Evolutionary conservation across 2,797 vertebrate genomes (phyloP), one percentile per base, ranked within the genome.

Genomic region (Nasua narica): DNA sequence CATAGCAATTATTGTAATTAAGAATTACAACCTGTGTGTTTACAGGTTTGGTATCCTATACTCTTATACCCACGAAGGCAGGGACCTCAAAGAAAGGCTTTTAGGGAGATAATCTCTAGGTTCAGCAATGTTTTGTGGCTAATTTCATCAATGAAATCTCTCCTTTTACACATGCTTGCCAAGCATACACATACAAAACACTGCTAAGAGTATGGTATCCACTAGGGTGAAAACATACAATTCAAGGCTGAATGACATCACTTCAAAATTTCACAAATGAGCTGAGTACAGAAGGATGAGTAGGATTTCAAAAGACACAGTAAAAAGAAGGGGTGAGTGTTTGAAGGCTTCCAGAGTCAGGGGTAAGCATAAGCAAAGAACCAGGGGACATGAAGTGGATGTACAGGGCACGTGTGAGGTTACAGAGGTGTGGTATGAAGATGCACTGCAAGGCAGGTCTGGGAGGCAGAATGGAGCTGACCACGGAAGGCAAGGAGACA

Each of bases 111-210:
- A 54, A 72, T 43, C 12, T 85, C 37, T 82, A 48, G 58, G 52
- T 78, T 89, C n/a, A 16, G 37, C 32, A 65, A 70, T 35, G 77
- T 81, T 94, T 96, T 81, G 85, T 21, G 13, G 85, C 32, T 74
- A 77, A 83, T 70, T n/a, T 35, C 15, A 76, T 87, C 37, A 92
- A 74, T 3, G 1, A 25, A 23, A 78, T 81, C 76, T 93, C 70
- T 84, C 50, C 21, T 81, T 88, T 69, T 79, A 89, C 40, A 77
- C 46, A 46, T 16, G 16, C 67, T 54, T 95, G 81, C 88, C 78
- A 97, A 82, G 54, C 76, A 93, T 27, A 93, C 8, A 74, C 62
- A 79, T 40, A 92, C 32, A 91, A 88, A 91, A 54, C 37, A 69
- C 48, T 43, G 76, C 14, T 76, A 29, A 54, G 79, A 87, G 54